Evolutionary conservation across 2,888 invertebrate genomes (phyloP).

Genomic region (Andrena fulva): DNA sequence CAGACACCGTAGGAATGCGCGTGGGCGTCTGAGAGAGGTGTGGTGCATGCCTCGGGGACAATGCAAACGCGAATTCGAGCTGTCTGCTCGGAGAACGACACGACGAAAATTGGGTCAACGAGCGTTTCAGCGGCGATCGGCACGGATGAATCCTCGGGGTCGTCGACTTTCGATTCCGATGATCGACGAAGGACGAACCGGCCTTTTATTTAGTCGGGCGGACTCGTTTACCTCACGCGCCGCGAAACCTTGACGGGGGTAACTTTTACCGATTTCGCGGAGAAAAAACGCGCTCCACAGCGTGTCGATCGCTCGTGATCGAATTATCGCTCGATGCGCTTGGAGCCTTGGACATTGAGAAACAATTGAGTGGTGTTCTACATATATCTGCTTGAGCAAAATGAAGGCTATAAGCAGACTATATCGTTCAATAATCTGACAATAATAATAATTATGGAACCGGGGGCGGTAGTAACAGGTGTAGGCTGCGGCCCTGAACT

Average conservation of each 20-base stretch:
- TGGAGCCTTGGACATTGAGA: neutral
- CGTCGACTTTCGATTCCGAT: constrained; percentile 51
- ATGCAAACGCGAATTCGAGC: constrained; percentile 55
- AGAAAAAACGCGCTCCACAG: neutral
- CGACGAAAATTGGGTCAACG: constrained; percentile 41
- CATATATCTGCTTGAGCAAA: no score
- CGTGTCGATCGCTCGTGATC: neutral
- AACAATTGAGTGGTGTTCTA: neutral
- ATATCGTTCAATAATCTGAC: neutral
- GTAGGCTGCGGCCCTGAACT: no score
- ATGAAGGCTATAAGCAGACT: neutral
- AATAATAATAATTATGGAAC: no score
- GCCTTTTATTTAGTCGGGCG: neutral
- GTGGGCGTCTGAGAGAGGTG: constrained; percentile 64
- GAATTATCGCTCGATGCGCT: neutral
- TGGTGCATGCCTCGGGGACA: constrained; percentile 58
- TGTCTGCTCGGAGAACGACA: constrained; percentile 22
- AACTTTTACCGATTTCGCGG: constrained; percentile 39
- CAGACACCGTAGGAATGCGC: constrained; percentile 51
- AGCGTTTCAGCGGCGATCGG: constrained; percentile 23
- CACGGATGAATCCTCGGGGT: constrained; percentile 46
- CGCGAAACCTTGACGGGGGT: constrained; percentile 25
- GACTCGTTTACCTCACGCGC: constrained; percentile 45
- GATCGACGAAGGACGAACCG: constrained; percentile 45
- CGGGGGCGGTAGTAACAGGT: no score